Evolutionary conservation across 1,140 invertebrate species (phyloP), one percentile per base, ranked within the genome.

Genomic region (Macrocentrus cingulum): DNA sequence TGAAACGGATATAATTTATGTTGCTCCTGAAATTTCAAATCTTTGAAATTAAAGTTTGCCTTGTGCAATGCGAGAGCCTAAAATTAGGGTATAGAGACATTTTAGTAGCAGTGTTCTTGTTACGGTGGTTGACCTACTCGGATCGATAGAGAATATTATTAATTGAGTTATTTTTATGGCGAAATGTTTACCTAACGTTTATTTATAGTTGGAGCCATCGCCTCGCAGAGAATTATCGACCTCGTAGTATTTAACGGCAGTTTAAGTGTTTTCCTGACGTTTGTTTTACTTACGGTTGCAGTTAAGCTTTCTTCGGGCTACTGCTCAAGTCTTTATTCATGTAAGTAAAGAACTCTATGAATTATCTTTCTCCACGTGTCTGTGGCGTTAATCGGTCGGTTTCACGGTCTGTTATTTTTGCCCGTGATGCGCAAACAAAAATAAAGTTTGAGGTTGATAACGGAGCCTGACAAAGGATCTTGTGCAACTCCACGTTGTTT

Each of bases 351-450:
- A 36, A 32, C 32, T 44, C 29, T 13, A 42, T 39, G 42, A 29
- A 55, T 34, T 32, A 32, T 37, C n/a, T 22, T 39, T 50, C 63
- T 85, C 53, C 84, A 85, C 60, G 80, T 81, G 29, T 74, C 78
- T 9, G 83, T 85, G 34, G 84, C 84, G 13, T 55, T 82, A 25
- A 85, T 83, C 66, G 84, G 84, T 19, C 65, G 85, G 18, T 85
- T 82, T 67, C 83, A 85, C 63, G 84, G 83, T 19, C 65, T 85
- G 20, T 67, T 81, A 39, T 83, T 84, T 66, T 66, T 85, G 44
- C 84, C 84, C 0, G 82, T 84, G 2, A 70, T 85, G n/a, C n/a
- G 2, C 7, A 19, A 16, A 25, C 1, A 23, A 49, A 29, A 49
- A 25, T 8, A 16, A 34, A 49, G n/a, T 46, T 25, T 25, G 13